Conservation (phyloP, 1,140 invertebrate genomes). For the Geopemphigus sp. region DNA sequence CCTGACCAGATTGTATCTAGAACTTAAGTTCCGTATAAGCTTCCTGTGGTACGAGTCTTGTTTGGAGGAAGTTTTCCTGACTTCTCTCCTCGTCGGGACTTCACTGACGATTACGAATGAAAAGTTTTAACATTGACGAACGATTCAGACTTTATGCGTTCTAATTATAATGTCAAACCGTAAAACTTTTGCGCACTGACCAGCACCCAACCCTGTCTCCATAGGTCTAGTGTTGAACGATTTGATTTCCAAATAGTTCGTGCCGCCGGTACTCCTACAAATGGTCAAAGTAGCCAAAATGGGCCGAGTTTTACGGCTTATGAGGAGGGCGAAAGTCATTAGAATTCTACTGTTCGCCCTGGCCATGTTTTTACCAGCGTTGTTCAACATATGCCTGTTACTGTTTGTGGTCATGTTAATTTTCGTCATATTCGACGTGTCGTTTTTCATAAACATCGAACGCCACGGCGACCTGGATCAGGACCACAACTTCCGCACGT, state of each 20-base stretch:
- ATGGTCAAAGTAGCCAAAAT: constrained; percentile 97
- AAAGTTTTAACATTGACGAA: no score
- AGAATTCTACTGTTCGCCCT: constrained; percentile 94
- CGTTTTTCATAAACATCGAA: constrained; percentile 98
- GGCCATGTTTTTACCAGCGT: constrained; percentile 94
- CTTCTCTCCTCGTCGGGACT: no score
- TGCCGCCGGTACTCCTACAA: constrained; percentile 93
- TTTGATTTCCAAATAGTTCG: constrained; percentile 95
- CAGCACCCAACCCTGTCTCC: constrained; percentile 30
- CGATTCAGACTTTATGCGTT: no score
- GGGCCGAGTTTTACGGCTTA: constrained; percentile 90
- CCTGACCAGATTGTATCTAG: no score
- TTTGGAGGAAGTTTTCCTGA: no score
- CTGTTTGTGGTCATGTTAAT: constrained; percentile 99
- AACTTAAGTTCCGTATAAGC: no score
- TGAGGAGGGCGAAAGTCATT: constrained; percentile 97
- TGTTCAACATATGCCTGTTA: constrained; percentile 97
- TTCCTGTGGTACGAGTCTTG: no score
- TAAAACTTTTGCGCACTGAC: no score
- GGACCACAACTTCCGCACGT: constrained; percentile 98
- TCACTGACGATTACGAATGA: no score
- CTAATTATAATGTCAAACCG: no score
- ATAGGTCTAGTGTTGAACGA: constrained; percentile 93
- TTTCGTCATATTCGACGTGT: constrained; percentile 99
- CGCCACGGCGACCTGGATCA: constrained; percentile 90